These are phyloP conservation scores for Poecilia gillii DNA, from an alignment of 2,797 vertebrate species.

Conservation along the genomic window DNA sequence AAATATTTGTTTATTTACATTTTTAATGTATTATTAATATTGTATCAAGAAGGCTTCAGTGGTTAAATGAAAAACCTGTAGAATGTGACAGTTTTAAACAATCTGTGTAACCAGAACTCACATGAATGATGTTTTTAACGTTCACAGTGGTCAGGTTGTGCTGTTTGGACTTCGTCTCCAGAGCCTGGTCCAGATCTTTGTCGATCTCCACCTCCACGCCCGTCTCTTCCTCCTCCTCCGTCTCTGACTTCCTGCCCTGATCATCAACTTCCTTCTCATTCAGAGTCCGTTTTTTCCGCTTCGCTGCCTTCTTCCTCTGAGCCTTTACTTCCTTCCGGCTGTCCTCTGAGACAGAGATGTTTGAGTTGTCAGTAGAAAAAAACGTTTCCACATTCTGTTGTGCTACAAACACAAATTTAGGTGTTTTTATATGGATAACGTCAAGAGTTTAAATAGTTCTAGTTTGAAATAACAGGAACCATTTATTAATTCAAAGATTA, in stretches of 20 bases:
- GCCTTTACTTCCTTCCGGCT: constrained; percentile 35
- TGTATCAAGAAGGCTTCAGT: too few species aligned
- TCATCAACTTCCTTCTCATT: constrained; percentile 17
- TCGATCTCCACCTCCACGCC: constrained; percentile 85
- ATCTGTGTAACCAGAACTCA: constrained; percentile 75
- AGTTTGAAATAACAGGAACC: too few species aligned
- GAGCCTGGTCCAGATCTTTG: constrained; percentile 86
- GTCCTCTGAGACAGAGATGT: constrained; percentile 55
- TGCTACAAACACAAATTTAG: background rate
- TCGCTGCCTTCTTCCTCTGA: constrained; percentile 42
- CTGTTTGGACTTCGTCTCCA: constrained; percentile 93
- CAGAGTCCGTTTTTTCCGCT: constrained; percentile 57
- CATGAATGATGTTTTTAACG: constrained; percentile 93
- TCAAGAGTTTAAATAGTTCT: too few species aligned
- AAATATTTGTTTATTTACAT: too few species aligned
- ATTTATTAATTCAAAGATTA: too few species aligned
- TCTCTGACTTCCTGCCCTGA: constrained; percentile 48
- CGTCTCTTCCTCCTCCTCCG: constrained; percentile 41
- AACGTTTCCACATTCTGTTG: background rate
- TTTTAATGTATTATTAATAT: too few species aligned
- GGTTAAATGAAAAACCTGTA: too few species aligned
- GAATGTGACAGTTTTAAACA: too few species aligned
- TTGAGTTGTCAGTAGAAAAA: too few species aligned
- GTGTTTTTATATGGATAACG: background rate
- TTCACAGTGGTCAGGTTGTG: constrained; percentile 94